Evolutionary conservation across 2,888 invertebrate genomes (phyloP), one percentile per base, ranked within the genome.

Genomic region (Coenonympha arcania): DNA sequence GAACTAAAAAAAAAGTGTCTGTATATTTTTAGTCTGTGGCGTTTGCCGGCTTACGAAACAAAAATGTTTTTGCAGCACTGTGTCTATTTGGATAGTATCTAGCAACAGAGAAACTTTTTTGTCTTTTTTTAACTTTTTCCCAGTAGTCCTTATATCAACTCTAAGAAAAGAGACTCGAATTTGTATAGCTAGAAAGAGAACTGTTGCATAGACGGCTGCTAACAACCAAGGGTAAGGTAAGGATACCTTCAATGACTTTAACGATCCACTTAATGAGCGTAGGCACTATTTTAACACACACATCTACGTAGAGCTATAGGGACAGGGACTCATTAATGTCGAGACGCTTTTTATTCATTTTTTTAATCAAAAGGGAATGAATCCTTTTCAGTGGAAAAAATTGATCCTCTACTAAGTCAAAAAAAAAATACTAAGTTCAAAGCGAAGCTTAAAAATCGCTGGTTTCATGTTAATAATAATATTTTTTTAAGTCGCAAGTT

Each of bases 261-360:
- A 60, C 54, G 58, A 58, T 58, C 55, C 55, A 60, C 58, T 57
- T 58, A 58, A 58, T 57, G 55, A 58, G 58, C 55, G 52, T 52
- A 52, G 54, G 48, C 48, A 56, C 52, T 52, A 56, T 60, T 56
- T 46, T 58, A 58, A 46, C 33, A 22, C 54, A 54, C 49, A 58
- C 52, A 47, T 54, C 26, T 36, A 43, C 36, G 44, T 44, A 49
- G n/a, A n/a, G n/a, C n/a, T n/a, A n/a, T n/a, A n/a, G n/a, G n/a
- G n/a, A n/a, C n/a, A n/a, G 54, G 26, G 52, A 54, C 55, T 57
- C 55, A 48, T 60, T 60, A 58, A 52, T 48, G 48, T 50, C 28
- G 42, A 50, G 41, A 51, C 28, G 28, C 33, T 55, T 57, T 56
- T 47, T 46, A 49, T 52, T 54, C 53, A 55, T 51, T 54, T 55